Percentiles rank a stretch among this genome's conserved stretches.
phyloP scores from a whole-genome alignment of 1,140 invertebrate species.

The Chionoecetes opilio region DNA sequence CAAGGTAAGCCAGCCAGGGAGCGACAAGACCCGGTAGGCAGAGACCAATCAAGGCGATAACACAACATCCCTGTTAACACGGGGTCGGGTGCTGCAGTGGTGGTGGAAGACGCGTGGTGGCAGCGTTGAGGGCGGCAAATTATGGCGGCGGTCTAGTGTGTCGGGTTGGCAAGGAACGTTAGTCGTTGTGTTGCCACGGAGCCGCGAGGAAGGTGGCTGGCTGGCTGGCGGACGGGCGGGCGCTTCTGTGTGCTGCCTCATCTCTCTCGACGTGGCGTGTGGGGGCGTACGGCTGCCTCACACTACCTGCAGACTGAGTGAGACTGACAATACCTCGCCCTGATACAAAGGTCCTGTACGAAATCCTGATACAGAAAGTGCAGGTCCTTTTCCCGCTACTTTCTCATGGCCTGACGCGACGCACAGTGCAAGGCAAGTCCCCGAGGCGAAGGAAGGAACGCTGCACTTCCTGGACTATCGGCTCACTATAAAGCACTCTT shows the following conservation, averaged over 20 bases:
- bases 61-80: background rate
- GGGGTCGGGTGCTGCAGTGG: background rate
- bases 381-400: background rate
- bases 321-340: background rate
- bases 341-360: background rate
- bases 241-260: background rate
- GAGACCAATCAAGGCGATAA: background rate
- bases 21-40: background rate
- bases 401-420: background rate
- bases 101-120: background rate
- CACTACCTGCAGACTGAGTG: background rate
- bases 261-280: background rate
- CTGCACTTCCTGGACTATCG: background rate
- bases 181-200: slow-evolving; percentile 24
- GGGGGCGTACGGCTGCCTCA: background rate
- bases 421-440: background rate
- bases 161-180: background rate
- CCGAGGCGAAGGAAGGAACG: background rate
- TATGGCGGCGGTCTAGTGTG: background rate
- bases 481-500: background rate
- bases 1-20: too few species aligned
- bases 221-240: slow-evolving; percentile 11
- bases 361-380: too few species aligned
- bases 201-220: slow-evolving; percentile 22
- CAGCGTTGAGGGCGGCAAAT: slow-evolving; percentile 2